These are phyloP conservation scores for Leptinotarsa peninsularis DNA, from an alignment of 2,888 invertebrate genomes.

Conservation along the genomic window DNA sequence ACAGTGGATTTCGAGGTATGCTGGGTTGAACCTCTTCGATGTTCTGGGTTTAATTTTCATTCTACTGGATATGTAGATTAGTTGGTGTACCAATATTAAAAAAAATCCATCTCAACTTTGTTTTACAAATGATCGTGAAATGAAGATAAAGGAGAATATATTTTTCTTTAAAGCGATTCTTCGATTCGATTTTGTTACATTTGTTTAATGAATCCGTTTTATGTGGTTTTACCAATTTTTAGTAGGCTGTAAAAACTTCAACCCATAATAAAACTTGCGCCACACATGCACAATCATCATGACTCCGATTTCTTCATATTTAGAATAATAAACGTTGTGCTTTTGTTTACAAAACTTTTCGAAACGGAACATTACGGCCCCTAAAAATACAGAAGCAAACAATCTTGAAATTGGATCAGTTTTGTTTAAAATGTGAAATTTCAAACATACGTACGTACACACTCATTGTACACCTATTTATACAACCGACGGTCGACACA, in stretches of 20 bases:
- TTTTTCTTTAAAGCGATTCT: no score
- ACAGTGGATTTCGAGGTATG: no score
- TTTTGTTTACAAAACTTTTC: neutral
- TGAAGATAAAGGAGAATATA: no score
- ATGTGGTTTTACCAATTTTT: no score
- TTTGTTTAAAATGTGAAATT: conserved; percentile 19
- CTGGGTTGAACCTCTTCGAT: no score
- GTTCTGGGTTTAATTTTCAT: no score
- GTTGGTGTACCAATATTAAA: no score
- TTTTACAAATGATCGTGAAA: no score
- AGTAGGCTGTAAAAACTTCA: neutral
- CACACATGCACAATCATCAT: conserved; percentile 3
- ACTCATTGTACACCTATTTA: conserved; percentile 4
- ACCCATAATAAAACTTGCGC: neutral
- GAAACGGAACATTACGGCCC: conserved; percentile 2
- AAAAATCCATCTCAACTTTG: no score
- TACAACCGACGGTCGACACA: conserved; percentile 6
- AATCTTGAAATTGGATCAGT: conserved; percentile 16
- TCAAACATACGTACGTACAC: conserved; percentile 1
- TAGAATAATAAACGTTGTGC: neutral
- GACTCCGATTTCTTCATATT: neutral
- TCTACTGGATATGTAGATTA: no score
- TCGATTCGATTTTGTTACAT: no score
- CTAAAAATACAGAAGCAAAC: conserved; percentile 14
- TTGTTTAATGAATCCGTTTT: no score